Conservation (phyloP, 2,797 vertebrate genomes). For the Microchirus variegatus region DNA sequence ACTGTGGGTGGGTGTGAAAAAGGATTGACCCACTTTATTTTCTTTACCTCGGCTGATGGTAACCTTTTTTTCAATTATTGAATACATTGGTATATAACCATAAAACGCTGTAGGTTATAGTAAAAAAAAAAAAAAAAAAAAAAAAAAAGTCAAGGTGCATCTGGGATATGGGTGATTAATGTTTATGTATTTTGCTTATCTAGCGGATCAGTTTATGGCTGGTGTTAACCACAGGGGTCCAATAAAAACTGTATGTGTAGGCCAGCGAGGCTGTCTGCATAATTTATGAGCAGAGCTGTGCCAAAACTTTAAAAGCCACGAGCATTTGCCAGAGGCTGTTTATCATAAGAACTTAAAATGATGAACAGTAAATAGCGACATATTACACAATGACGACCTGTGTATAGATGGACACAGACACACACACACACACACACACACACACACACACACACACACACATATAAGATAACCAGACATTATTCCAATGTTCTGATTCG, state of each 20-base stretch:
- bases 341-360: slow-evolving; percentile 27
- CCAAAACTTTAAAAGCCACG: slow-evolving; percentile 24
- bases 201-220: slow-evolving; percentile 37
- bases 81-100: no score
- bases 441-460: no score
- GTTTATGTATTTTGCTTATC: slow-evolving; percentile 61
- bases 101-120: no score
- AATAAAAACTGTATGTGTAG: slow-evolving; percentile 21
- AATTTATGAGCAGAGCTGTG: slow-evolving; percentile 43
- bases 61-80: no score
- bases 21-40: no score
- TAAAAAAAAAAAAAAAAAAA: slow-evolving; percentile 29
- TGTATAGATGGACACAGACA: not conserved
- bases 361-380: slow-evolving; percentile 23
- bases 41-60: no score
- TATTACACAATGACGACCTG: slow-evolving; percentile 5
- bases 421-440: no score
- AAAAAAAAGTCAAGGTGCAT: slow-evolving; percentile 27
- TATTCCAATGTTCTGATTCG: slow-evolving; percentile 12
- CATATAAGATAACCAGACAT: not conserved
- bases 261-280: slow-evolving; percentile 51
- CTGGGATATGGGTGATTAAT: slow-evolving; percentile 57
- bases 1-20: no score
- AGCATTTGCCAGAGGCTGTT: slow-evolving; percentile 27
- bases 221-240: slow-evolving; percentile 47